Percentiles rank a stretch among this genome's conserved stretches.
These are phyloP conservation scores for Eupithecia dodoneata DNA, from an alignment of 2,888 invertebrate species.

Conservation along the genomic window DNA sequence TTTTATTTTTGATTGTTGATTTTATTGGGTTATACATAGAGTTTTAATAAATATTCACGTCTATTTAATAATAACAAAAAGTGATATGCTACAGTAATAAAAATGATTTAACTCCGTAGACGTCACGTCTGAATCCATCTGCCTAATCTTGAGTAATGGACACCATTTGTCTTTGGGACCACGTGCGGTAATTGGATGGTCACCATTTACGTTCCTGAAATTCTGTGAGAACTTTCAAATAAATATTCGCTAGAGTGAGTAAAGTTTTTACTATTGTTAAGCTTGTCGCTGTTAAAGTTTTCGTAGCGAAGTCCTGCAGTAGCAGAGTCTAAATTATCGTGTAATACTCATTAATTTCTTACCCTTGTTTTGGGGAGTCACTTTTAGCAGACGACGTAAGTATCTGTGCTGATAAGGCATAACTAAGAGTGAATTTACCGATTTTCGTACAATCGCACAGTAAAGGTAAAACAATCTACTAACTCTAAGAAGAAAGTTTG, in stretches of 20 bases:
- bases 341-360: not conserved
- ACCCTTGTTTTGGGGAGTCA: not conserved
- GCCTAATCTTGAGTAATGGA: constrained; percentile 72
- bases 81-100: constrained; percentile 30
- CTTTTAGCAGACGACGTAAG: not conserved
- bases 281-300: not conserved
- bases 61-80: constrained; percentile 20
- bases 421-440: no score
- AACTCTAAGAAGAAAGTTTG: not conserved
- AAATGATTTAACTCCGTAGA: constrained; percentile 55
- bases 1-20: not conserved
- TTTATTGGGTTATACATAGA: not conserved
- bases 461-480: not conserved
- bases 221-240: constrained; percentile 14
- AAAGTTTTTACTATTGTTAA: not conserved
- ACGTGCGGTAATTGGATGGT: constrained; percentile 64
- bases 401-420: no score
- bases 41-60: constrained; percentile 4
- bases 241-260: not conserved
- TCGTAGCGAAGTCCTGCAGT: constrained; percentile 6
- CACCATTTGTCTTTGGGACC: constrained; percentile 65
- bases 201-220: constrained; percentile 42
- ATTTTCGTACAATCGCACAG: not conserved
- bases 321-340: not conserved
- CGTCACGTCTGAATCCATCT: constrained; percentile 52